Conservation (phyloP, 2,888 invertebrate species). For the Hyposoter didymator region DNA sequence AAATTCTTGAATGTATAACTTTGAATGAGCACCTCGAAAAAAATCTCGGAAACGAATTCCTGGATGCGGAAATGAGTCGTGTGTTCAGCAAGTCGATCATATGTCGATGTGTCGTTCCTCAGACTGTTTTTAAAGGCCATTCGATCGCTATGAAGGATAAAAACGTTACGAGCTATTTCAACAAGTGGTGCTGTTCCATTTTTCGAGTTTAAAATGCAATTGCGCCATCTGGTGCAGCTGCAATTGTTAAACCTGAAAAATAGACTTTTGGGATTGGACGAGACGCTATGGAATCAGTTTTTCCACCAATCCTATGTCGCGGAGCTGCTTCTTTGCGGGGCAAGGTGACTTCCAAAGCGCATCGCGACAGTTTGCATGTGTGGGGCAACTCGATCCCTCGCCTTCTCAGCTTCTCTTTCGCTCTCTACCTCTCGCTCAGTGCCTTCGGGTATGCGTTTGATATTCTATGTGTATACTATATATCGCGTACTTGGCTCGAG, state of each 20-base stretch:
- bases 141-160: background rate
- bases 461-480: constrained; percentile 33
- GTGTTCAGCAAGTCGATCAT: background rate
- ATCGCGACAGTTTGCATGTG: constrained; percentile 10
- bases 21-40: constrained; percentile 1
- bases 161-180: background rate
- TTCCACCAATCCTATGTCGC: constrained; percentile 21
- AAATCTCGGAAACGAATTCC: background rate
- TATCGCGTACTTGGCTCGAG: constrained; percentile 6
- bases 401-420: background rate
- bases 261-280: constrained; percentile 6
- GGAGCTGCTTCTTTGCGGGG: background rate
- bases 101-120: background rate
- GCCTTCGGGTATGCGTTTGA: constrained; percentile 32
- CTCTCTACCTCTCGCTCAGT: constrained; percentile 14
- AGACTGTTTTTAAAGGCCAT: background rate
- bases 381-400: constrained; percentile 31
- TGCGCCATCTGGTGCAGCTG: constrained; percentile 25
- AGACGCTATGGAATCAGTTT: constrained; percentile 8
- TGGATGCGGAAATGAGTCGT: background rate
- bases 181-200: background rate
- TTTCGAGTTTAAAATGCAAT: constrained; percentile 12
- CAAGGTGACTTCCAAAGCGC: background rate
- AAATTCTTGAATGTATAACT: background rate
- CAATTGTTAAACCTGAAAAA: background rate